phyloP scores from a whole-genome alignment of 2,888 invertebrate species.

The Steinernema carpocapsae region DNA sequence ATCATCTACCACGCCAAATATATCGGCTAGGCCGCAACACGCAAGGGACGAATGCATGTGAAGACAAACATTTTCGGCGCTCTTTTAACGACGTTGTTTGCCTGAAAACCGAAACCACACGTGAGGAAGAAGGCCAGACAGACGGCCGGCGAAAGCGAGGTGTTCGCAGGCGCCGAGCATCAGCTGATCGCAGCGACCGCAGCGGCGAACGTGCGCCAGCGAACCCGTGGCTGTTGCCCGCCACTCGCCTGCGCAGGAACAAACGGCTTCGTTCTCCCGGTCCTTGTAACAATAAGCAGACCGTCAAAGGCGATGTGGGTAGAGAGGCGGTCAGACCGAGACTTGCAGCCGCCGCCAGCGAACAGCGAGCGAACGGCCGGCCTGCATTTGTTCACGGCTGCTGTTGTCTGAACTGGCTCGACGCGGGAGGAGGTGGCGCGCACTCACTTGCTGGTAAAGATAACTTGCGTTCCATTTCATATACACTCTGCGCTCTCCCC shows the following conservation, averaged over 20 bases:
- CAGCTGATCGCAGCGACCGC: constrained; percentile 6
- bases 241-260: constrained; percentile 4
- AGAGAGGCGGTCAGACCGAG: neutral
- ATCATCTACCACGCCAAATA: neutral
- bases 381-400: neutral
- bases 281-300: constrained; percentile 30
- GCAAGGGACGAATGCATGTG: neutral
- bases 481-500: constrained; percentile 29
- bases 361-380: constrained; percentile 1
- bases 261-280: neutral
- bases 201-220: neutral
- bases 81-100: neutral
- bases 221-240: neutral
- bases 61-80: constrained; percentile 6
- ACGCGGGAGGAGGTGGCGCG: constrained; percentile 26
- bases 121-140: neutral
- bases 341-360: neutral
- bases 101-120: constrained; percentile 18
- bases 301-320: constrained; percentile 4
- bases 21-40: neutral
- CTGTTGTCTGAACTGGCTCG: constrained; percentile 22
- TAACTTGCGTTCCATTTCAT: constrained; percentile 31
- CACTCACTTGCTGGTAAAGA: constrained; percentile 26
- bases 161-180: neutral
- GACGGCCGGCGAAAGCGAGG: neutral